Evolutionary conservation across 2,113 vertebrate species (phyloP).

Genomic region (Cochlearius cochlearius): DNA sequence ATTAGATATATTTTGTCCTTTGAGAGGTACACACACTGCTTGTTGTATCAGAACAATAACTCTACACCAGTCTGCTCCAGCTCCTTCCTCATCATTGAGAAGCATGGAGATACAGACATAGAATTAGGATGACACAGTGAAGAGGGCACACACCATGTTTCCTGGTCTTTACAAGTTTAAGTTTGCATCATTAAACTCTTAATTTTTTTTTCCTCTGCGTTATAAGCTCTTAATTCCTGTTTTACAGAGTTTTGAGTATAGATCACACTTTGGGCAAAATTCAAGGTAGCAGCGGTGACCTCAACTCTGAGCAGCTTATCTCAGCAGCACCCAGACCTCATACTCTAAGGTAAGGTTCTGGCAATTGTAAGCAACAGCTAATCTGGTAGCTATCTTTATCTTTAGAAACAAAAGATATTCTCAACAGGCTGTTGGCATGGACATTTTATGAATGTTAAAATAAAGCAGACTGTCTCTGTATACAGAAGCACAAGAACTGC

Average conservation of each 20-base stretch:
- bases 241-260: neutral
- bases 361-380: neutral
- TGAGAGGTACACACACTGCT: neutral
- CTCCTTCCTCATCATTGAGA: neutral
- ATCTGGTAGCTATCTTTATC: neutral
- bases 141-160: neutral
- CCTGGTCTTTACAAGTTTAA: neutral
- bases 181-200: neutral
- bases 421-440: neutral
- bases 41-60: neutral
- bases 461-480: neutral
- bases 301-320: neutral
- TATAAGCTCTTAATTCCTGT: neutral
- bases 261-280: neutral
- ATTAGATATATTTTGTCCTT: slow-evolving; percentile 13
- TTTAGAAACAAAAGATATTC: neutral
- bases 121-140: neutral
- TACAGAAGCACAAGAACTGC: neutral
- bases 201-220: neutral
- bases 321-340: neutral
- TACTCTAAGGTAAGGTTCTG: neutral
- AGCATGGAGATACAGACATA: neutral
- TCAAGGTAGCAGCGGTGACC: neutral
- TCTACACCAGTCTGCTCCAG: neutral
- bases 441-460: neutral